These are phyloP conservation scores for Chaitophorus viminalis DNA, from an alignment of 2,888 invertebrate genomes.

Conservation along the genomic window DNA sequence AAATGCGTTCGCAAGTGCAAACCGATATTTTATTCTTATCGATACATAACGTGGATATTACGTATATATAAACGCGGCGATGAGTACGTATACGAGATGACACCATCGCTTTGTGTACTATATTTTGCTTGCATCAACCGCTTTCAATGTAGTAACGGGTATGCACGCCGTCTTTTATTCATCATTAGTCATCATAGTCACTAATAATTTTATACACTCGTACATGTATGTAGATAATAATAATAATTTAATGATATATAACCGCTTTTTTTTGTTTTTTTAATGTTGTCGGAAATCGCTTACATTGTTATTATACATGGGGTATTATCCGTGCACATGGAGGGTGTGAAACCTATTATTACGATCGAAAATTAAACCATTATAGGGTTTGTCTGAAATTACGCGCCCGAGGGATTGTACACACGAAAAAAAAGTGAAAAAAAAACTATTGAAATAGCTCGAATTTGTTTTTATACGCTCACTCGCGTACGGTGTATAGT, in stretches of 20 bases:
- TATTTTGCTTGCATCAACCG: not conserved
- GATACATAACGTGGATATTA: no score
- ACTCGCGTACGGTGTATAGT: no score
- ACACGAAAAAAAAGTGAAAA: not conserved
- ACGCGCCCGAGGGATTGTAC: constrained; percentile 23
- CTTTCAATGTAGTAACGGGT: no score
- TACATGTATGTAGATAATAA: not conserved
- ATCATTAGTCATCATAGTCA: no score
- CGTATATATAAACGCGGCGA: no score
- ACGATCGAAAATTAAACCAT: constrained; percentile 43
- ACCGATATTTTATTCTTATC: no score
- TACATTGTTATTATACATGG: constrained; percentile 20
- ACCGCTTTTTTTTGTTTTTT: not conserved
- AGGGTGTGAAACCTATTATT: constrained; percentile 57
- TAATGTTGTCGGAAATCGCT: constrained; percentile 22
- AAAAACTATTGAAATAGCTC: not conserved
- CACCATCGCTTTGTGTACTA: no score
- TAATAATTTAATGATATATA: not conserved
- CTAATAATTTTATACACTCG: not conserved
- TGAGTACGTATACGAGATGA: not conserved
- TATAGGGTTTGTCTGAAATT: constrained; percentile 34
- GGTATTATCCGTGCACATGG: not conserved
- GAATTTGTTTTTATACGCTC: not conserved
- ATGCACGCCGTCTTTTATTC: no score
- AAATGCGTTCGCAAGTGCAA: no score